phyloP scores from a whole-genome alignment of 2,113 vertebrate species.

The Pardalotus punctatus region DNA sequence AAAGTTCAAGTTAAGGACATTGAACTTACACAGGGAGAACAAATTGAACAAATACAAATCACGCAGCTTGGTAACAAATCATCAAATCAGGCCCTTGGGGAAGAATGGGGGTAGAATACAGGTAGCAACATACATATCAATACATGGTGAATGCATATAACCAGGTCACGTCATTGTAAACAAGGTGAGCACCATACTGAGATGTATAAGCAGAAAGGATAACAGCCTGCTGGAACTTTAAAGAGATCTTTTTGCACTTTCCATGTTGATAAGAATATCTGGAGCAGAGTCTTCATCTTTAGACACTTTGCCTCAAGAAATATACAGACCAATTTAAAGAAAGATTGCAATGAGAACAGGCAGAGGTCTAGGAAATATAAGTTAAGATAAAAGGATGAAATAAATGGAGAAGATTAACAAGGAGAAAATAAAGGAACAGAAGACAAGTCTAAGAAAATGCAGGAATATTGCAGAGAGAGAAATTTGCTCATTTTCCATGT shows the following conservation, averaged over 20 bases:
- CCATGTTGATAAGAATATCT: not conserved
- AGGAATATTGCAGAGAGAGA: not conserved
- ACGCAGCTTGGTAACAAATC: not conserved
- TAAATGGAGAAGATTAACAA: not conserved
- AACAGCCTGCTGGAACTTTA: not conserved
- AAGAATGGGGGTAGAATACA: not conserved
- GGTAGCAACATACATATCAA: not conserved
- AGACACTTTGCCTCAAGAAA: not conserved
- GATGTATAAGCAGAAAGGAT: not conserved
- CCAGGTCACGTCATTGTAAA: not conserved
- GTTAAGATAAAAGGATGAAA: not conserved
- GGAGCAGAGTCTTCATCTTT: not conserved
- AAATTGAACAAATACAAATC: not conserved
- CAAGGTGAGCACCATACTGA: not conserved
- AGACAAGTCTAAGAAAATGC: not conserved
- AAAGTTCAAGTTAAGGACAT: not conserved
- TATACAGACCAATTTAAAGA: not conserved
- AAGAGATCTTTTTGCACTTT: not conserved
- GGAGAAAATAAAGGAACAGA: not conserved
- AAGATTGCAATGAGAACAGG: not conserved
- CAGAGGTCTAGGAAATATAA: not conserved
- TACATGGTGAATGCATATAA: not conserved
- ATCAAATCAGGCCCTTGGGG: not conserved
- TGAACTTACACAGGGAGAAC: not conserved
- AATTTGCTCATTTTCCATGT: not conserved